phyloP scores from a whole-genome alignment of 1,140 invertebrate genomes.

The Pomacea maculata region DNA sequence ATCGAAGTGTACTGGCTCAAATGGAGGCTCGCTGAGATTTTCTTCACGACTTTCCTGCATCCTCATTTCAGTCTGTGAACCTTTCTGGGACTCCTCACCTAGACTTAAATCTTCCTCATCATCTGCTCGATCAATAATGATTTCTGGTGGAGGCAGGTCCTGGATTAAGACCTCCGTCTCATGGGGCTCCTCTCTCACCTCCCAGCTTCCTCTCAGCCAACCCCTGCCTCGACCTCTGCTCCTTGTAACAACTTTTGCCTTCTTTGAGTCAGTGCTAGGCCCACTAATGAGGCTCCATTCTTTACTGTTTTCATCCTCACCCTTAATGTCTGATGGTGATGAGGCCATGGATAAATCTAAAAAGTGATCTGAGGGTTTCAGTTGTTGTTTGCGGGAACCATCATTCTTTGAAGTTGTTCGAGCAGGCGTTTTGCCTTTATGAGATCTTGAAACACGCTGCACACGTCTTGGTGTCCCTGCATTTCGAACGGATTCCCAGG shows the following conservation, averaged over 20 bases:
- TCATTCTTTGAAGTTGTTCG: too few relatives aligned
- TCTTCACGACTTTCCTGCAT: too few relatives aligned
- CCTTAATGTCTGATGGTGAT: neutral
- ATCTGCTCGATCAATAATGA: conserved; percentile 45
- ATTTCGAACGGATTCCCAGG: conserved; percentile 50
- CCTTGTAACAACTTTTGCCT: too few relatives aligned
- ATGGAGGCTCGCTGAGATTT: too few relatives aligned
- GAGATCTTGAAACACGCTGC: too few relatives aligned
- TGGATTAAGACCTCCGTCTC: conserved; percentile 24
- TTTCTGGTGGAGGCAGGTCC: conserved; percentile 36
- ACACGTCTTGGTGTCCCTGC: conserved; percentile 28
- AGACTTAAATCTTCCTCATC: conserved; percentile 21
- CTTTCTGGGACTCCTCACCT: too few relatives aligned
- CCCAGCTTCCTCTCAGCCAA: neutral
- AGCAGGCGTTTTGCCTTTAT: too few relatives aligned
- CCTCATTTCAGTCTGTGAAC: too few relatives aligned
- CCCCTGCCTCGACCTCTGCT: neutral
- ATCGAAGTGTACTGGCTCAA: too few relatives aligned
- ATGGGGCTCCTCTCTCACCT: conserved; percentile 19
- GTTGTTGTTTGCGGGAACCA: too few relatives aligned
- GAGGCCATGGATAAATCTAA: neutral
- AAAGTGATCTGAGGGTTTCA: too few relatives aligned
- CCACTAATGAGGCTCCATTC: neutral
- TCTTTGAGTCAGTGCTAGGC: too few relatives aligned
- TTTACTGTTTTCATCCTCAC: neutral